Conservation (phyloP, 1,140 invertebrate genomes). For the Epicauta chinensis region DNA sequence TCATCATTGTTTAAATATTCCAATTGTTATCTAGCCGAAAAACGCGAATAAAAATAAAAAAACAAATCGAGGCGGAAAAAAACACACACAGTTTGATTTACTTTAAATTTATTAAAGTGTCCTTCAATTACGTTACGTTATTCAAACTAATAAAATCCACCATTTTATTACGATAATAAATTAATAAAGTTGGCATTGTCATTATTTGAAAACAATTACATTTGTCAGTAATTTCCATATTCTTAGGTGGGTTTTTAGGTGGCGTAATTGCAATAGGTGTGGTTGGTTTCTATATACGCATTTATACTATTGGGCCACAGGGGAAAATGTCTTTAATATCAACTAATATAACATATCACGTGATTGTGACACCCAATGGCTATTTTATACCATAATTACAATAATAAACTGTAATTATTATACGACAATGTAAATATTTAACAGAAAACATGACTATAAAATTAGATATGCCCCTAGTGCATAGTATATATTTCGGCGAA, state of each 20-base stretch:
- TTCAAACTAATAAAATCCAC: constrained; percentile 21
- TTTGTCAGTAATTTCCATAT: constrained; percentile 23
- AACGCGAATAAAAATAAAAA: too few species aligned
- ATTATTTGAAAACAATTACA: constrained; percentile 27
- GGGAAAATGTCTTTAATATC: neutral
- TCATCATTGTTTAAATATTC: too few species aligned
- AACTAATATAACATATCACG: constrained; percentile 26
- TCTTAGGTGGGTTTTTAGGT: constrained; percentile 22
- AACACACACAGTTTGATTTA: too few species aligned
- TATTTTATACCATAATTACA: constrained; percentile 31
- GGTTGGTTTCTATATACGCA: neutral
- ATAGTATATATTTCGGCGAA: constrained; percentile 6
- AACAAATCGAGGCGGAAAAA: too few species aligned
- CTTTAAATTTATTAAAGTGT: too few species aligned
- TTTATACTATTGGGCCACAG: constrained; percentile 2
- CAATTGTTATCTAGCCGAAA: too few species aligned
- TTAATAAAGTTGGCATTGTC: constrained; percentile 19
- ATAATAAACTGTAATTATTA: constrained; percentile 38
- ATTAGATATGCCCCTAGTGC: too few species aligned
- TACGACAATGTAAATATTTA: constrained; percentile 34
- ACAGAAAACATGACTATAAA: constrained; percentile 12
- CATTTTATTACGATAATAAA: constrained; percentile 26
- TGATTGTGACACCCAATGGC: constrained; percentile 31
- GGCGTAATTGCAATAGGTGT: constrained; percentile 19
- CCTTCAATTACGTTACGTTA: too few species aligned